Evolutionary conservation across 2,888 invertebrate genomes (phyloP).

Genomic region (Eretmocerus hayati): DNA sequence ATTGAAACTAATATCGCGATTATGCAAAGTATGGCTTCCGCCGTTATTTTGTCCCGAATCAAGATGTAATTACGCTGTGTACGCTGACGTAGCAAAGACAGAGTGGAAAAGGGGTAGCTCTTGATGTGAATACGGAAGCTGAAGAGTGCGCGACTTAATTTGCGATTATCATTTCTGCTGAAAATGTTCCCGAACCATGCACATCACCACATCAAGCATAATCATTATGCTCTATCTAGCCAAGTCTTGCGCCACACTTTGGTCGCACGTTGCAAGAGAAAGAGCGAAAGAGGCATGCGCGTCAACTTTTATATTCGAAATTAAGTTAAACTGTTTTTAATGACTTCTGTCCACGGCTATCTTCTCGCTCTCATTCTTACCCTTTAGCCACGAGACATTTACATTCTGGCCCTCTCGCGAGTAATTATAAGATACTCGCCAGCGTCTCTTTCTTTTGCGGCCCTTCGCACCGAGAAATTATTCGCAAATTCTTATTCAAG

Average conservation of each 20-base stretch:
- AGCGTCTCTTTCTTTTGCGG: neutral
- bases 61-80: conserved; percentile 13
- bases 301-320: conserved; percentile 23
- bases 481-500: conserved; percentile 31
- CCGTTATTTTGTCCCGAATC: conserved; percentile 11
- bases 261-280: neutral
- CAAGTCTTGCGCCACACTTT: too few relatives aligned
- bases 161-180: conserved; percentile 12
- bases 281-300: neutral
- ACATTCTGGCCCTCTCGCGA: conserved; percentile 21
- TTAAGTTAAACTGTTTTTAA: conserved; percentile 25
- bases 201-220: too few relatives aligned
- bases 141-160: conserved; percentile 7
- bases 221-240: too few relatives aligned
- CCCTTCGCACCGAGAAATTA: conserved; percentile 24
- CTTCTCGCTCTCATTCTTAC: too few relatives aligned
- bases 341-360: conserved; percentile 23
- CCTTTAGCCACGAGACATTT: too few relatives aligned
- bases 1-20: conserved; percentile 19
- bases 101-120: too few relatives aligned
- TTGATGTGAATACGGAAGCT: conserved; percentile 2
- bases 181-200: conserved; percentile 3
- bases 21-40: conserved; percentile 6
- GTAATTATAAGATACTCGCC: conserved; percentile 31
- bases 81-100: too few relatives aligned